Conservation (phyloP, 23 tunicate species). For the Trididemnum clinides region DNA sequence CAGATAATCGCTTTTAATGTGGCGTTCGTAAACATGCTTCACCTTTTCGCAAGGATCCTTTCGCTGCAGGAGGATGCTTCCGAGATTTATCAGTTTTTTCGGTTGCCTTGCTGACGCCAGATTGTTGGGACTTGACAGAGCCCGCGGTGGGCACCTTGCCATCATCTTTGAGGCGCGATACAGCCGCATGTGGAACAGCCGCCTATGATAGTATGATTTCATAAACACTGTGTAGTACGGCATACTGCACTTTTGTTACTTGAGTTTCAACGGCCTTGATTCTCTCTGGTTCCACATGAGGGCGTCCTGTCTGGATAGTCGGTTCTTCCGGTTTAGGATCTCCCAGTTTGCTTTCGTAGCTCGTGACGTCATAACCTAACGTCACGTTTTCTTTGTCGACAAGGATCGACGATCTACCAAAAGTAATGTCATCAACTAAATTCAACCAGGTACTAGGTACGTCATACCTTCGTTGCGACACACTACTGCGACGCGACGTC, state of each 20-base stretch:
- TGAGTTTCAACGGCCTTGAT: constrained; percentile 28
- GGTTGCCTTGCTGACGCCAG: constrained; percentile 5
- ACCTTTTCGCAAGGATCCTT: constrained; percentile 40
- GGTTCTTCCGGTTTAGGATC: constrained; percentile 86
- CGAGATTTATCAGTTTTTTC: neutral
- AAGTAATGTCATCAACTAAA: neutral
- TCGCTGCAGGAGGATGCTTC: constrained; percentile 43
- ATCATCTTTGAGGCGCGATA: neutral
- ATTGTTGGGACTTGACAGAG: constrained; percentile 37
- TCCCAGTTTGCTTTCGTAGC: constrained; percentile 80
- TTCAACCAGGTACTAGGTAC: neutral
- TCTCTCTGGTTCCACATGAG: constrained; percentile 77
- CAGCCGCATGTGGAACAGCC: neutral
- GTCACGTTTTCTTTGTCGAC: constrained; percentile 36
- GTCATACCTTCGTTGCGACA: constrained; percentile 24
- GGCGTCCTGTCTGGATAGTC: constrained; percentile 41
- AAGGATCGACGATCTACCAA: constrained; percentile 48
- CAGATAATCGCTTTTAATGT: too few species aligned
- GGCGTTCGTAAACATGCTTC: too few species aligned
- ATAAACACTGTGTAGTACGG: neutral
- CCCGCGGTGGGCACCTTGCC: neutral
- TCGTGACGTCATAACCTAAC: constrained; percentile 63
- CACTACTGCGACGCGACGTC: constrained; percentile 17
- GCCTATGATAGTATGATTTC: too few species aligned
- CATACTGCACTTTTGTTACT: neutral